phyloP scores from a whole-genome alignment of 2,888 invertebrate species.

The Campaea margaritaria region DNA sequence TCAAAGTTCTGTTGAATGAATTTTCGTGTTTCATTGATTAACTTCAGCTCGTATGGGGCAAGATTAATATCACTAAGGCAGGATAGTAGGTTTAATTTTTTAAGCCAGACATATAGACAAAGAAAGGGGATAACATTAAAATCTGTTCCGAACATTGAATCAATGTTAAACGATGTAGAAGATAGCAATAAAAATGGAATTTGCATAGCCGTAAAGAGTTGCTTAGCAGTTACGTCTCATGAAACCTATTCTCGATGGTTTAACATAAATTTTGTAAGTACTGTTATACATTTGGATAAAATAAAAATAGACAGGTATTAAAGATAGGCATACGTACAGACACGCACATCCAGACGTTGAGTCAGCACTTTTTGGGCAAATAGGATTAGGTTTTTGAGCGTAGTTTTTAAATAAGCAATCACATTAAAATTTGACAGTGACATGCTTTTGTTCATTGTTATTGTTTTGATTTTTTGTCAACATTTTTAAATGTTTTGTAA shows the following conservation, averaged over 20 bases:
- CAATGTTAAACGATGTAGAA: constrained; percentile 37
- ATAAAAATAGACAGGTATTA: too few relatives aligned
- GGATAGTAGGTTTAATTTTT: too few relatives aligned
- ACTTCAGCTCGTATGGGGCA: constrained; percentile 1
- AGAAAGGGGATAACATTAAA: neutral
- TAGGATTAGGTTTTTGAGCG: constrained; percentile 3
- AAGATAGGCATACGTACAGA: neutral
- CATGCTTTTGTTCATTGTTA: constrained; percentile 6
- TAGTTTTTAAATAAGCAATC: constrained; percentile 5
- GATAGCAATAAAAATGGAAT: constrained; percentile 43
- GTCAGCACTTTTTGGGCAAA: constrained; percentile 15
- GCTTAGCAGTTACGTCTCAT: constrained; percentile 31
- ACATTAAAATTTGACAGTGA: constrained; percentile 1
- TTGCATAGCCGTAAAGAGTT: constrained; percentile 47
- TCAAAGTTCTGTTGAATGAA: constrained; percentile 33
- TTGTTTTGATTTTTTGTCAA: neutral
- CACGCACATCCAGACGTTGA: constrained; percentile 10
- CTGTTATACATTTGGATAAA: neutral
- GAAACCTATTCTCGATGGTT: constrained; percentile 30
- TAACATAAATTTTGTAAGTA: constrained; percentile 17
- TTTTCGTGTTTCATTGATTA: constrained; percentile 41
- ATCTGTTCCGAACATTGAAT: constrained; percentile 8
- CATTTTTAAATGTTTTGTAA: too few relatives aligned
- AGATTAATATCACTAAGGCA: neutral
- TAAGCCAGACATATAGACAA: too few relatives aligned